Base-by-base conservation (phyloP, 2,113 vertebrate genomes). In the Psittacula cyanocephala region DNA sequence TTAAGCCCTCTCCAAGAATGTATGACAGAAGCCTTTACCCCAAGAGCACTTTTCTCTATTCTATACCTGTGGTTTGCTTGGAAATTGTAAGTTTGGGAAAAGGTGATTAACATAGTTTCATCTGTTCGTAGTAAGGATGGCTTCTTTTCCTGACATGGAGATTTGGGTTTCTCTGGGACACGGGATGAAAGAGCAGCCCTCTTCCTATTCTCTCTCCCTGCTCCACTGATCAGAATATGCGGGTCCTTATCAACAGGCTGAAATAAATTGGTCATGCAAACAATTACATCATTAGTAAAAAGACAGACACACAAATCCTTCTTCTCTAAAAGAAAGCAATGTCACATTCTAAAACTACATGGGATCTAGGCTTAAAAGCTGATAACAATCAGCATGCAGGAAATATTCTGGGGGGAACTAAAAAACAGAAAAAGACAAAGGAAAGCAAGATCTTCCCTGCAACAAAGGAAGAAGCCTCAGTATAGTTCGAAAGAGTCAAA, bases 401-500 rank as follows among this genome's bases (percentile, higher is more conserved):
- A 72, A 91, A 72, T 17, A 82, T 16, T 92, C 35, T 2, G 25
- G 29, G 18, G 59, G 4, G 28, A 5, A 20, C 0, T 0, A 7
- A 14, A 37, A 53, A 35, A 31, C 50, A 13, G 0, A 47, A 44
- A n/a, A 46, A 12, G 0, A 49, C 1, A 9, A 68, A 67, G 29
- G 35, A 64, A 81, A 65, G 28, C 53, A 60, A 87, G 17, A 77
- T 44, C 71, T 62, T 77, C 68, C 11, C 22, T 22, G 44, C 67
- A 57, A 80, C 86, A 90, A 88, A 80, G 46, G 37, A 37, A 65
- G 24, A 37, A 65, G 24, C 6, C 2, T 22, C 85, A 27, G 43
- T 1, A 3, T 2, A 35, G 24, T 1, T 50, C 1, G 10, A 52
- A 23, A 65, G 13, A 52, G 22, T n/a, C 53, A 49, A 62, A 71